A percentile compares a stretch with the other conserved stretches of the same genome.
phyloP scores from a whole-genome alignment of 2,888 invertebrate genomes.

The Drosophila eohydei region DNA sequence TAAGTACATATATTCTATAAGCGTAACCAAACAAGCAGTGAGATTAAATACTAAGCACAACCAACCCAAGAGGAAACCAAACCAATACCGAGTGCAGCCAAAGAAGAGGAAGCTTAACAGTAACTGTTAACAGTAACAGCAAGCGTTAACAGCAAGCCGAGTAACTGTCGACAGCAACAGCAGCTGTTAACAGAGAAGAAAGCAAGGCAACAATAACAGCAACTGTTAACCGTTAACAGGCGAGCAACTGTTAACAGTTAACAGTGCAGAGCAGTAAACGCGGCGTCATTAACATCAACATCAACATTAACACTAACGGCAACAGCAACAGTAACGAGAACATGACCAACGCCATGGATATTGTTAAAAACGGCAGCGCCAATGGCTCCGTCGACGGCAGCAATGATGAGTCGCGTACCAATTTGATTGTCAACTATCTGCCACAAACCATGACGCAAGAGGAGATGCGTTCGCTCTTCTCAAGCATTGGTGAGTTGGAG shows the following conservation, averaged over 20 bases:
- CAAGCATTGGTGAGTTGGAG: slow-evolving; percentile 98
- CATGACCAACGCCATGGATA: slow-evolving; percentile 86
- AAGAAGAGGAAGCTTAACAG: background rate
- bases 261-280: slow-evolving; percentile 14
- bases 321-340: slow-evolving; percentile 53
- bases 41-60: slow-evolving; percentile 79
- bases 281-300: slow-evolving; percentile 7
- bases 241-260: background rate
- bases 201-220: slow-evolving; percentile 31
- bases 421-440: slow-evolving; percentile 97
- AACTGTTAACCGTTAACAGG: slow-evolving; percentile 25
- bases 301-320: slow-evolving; percentile 36
- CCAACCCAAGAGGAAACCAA: slow-evolving; percentile 15
- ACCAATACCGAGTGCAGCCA: slow-evolving; percentile 19
- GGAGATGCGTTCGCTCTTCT: slow-evolving; percentile 96
- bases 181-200: slow-evolving; percentile 27
- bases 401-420: slow-evolving; percentile 97
- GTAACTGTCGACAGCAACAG: background rate
- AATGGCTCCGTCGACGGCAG: slow-evolving; percentile 87
- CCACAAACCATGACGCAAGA: slow-evolving; percentile 98
- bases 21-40: slow-evolving; percentile 76
- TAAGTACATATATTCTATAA: slow-evolving; percentile 60
- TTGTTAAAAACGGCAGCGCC: slow-evolving; percentile 91
- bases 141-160: slow-evolving; percentile 24
- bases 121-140: slow-evolving; percentile 35